These are phyloP conservation scores for Morus bassanus DNA, from an alignment of 2,797 vertebrate species.

Conservation along the genomic window DNA sequence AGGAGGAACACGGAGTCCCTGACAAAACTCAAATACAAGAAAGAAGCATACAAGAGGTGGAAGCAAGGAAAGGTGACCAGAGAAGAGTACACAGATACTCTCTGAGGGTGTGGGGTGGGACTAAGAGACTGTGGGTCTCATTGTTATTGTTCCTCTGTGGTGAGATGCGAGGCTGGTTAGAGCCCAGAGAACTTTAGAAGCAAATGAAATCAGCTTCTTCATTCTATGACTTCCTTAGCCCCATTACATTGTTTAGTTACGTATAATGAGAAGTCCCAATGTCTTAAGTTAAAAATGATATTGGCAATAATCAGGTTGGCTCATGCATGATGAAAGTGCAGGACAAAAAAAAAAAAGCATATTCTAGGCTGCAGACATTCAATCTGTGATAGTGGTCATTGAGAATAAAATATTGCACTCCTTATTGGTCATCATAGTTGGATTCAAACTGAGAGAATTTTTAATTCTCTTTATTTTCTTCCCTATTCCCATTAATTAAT, in stretches of 20 bases:
- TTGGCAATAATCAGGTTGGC: neutral
- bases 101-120: accelerated
- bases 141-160: neutral
- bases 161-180: neutral
- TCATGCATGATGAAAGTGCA: neutral
- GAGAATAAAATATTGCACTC: neutral
- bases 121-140: neutral
- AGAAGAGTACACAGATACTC: neutral
- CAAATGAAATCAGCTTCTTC: neutral
- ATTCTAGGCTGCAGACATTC: neutral
- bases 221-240: neutral
- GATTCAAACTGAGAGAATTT: neutral
- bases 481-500: neutral
- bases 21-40: neutral
- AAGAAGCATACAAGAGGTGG: neutral
- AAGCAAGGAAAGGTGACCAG: neutral
- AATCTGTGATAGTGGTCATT: neutral
- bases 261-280: neutral
- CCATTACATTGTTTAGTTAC: accelerated
- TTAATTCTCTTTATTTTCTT: neutral
- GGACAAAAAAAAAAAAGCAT: accelerated
- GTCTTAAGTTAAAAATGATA: neutral
- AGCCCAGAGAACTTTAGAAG: neutral
- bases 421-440: neutral
- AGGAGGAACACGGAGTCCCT: neutral